phyloP scores from a whole-genome alignment of 2,113 vertebrate genomes.

The Amblyornis subalaris region DNA sequence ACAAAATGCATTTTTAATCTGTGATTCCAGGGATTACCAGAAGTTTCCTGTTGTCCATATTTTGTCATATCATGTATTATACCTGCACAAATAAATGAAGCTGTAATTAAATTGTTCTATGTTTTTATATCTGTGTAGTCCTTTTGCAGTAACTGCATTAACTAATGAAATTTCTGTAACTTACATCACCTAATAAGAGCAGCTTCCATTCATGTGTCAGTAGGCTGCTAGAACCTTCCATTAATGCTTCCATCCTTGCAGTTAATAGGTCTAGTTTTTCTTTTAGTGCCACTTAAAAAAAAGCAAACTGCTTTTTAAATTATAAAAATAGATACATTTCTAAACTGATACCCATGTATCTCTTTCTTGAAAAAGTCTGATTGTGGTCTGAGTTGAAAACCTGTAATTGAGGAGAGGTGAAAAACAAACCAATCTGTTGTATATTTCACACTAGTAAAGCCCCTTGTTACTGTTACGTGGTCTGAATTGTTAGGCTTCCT shows the following conservation, averaged over 20 bases:
- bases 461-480: background rate
- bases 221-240: background rate
- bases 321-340: background rate
- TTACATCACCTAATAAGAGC: background rate
- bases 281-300: background rate
- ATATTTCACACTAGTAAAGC: conserved; percentile 35
- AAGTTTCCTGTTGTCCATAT: background rate
- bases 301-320: background rate
- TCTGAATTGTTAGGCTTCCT: background rate
- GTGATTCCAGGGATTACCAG: background rate
- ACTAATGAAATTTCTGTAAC: background rate
- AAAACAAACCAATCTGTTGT: background rate
- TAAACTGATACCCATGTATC: background rate
- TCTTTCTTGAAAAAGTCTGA: conserved; percentile 12
- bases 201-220: background rate
- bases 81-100: background rate
- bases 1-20: background rate
- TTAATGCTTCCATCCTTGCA: background rate
- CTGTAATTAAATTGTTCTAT: background rate
- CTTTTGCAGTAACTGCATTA: background rate
- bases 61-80: background rate
- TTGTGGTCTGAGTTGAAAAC: conserved; percentile 25
- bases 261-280: background rate
- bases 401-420: background rate
- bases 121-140: background rate